Evolutionary conservation across 2,113 vertebrate genomes (phyloP).

Genomic region (Emydocephalus ijimae): DNA sequence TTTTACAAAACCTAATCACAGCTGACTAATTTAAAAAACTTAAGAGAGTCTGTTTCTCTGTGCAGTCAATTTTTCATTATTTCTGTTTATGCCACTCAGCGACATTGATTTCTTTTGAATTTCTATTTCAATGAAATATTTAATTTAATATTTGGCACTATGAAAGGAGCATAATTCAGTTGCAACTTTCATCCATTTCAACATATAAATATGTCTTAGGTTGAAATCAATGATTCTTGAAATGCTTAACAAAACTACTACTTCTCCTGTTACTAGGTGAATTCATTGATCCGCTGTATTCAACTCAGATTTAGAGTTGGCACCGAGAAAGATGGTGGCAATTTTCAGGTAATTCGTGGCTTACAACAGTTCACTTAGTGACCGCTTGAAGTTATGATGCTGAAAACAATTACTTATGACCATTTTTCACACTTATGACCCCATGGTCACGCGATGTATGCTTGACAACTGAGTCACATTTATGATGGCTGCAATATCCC

Average conservation of each 20-base stretch:
- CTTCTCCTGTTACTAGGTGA: background rate
- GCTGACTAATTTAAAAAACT: background rate
- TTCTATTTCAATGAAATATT: constrained; percentile 28
- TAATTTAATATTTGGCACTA: background rate
- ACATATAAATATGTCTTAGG: background rate
- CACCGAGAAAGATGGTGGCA: background rate
- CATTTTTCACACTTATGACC: background rate
- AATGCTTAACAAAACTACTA: background rate
- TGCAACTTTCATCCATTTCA: background rate
- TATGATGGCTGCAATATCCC: no score
- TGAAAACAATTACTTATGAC: background rate
- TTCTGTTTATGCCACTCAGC: constrained; percentile 9
- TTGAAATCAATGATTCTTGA: background rate
- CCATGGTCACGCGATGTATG: background rate
- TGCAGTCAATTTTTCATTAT: constrained; percentile 1
- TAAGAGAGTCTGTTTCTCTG: background rate
- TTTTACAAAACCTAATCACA: constrained; percentile 14
- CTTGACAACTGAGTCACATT: background rate
- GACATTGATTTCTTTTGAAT: constrained; percentile 29
- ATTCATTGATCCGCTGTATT: background rate
- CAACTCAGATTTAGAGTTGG: background rate
- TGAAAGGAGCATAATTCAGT: background rate
- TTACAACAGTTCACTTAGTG: background rate
- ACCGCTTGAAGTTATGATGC: no score
- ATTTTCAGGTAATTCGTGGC: background rate